Conservation (phyloP, 2,113 vertebrate species). For the Laticauda laticaudata region DNA sequence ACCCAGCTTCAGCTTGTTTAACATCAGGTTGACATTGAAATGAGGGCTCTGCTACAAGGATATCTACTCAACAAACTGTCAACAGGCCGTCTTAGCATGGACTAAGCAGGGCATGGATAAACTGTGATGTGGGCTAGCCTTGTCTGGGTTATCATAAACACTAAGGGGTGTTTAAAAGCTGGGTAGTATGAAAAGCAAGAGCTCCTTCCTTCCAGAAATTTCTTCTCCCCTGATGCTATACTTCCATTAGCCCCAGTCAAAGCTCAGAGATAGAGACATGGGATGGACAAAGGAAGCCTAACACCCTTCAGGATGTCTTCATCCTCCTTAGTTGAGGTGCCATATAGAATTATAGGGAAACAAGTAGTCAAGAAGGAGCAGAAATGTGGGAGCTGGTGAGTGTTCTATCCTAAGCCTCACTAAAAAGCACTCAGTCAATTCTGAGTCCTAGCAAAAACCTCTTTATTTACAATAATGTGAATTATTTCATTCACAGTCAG, state of each 20-base stretch:
- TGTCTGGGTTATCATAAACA: background rate
- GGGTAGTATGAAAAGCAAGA: background rate
- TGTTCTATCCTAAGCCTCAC: no score
- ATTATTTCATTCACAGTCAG: no score
- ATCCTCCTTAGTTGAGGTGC: background rate
- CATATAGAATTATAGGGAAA: background rate
- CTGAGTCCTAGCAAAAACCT: no score
- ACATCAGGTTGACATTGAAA: background rate
- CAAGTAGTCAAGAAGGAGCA: background rate
- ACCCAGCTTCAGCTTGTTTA: background rate
- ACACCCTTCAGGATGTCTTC: background rate
- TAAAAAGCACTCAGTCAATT: no score
- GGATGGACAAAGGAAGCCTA: background rate
- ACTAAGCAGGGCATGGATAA: background rate
- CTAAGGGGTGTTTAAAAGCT: background rate
- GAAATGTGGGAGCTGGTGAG: background rate
- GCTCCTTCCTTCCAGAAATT: background rate
- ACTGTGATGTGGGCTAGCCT: background rate
- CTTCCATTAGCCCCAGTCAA: background rate
- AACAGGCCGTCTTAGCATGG: background rate
- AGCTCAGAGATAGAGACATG: background rate
- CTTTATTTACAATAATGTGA: no score
- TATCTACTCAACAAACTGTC: background rate
- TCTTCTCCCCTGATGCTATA: background rate
- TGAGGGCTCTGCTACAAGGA: background rate